Conservation (phyloP, 2,888 invertebrate species). For the Tridacna crocea region DNA sequence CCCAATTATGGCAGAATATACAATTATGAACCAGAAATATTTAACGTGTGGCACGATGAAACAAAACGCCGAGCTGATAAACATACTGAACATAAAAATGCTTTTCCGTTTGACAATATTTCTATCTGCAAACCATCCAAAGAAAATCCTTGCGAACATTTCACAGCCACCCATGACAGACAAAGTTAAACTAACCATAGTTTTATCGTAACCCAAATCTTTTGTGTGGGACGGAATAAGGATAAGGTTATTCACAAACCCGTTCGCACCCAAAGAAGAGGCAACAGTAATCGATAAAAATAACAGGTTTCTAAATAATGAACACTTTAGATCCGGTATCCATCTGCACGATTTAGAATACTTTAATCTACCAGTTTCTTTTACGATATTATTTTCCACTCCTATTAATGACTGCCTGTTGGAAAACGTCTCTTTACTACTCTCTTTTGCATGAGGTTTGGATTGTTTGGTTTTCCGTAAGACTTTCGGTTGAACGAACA, state of each 20-base stretch:
- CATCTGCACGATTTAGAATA: background rate
- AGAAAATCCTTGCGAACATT: conserved; percentile 89
- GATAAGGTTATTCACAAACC: conserved; percentile 91
- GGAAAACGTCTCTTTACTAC: background rate
- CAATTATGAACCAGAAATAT: conserved; percentile 48
- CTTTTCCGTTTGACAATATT: conserved; percentile 87
- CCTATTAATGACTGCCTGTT: background rate
- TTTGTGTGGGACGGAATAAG: conserved; percentile 91
- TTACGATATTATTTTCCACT: too few species aligned
- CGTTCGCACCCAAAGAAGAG: conserved; percentile 91
- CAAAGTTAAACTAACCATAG: conserved; percentile 77
- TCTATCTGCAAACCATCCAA: conserved; percentile 90
- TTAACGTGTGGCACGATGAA: conserved; percentile 55
- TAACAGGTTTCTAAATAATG: conserved; percentile 55
- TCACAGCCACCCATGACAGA: conserved; percentile 91
- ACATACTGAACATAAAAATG: conserved; percentile 48
- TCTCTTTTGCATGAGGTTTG: background rate
- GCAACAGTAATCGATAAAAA: conserved; percentile 90
- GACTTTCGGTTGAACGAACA: conserved; percentile 52
- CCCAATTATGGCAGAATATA: conserved; percentile 63
- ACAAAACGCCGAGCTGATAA: conserved; percentile 40
- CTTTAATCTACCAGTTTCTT: background rate
- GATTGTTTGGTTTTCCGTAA: background rate
- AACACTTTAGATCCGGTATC: conserved; percentile 33
- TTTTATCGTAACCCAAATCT: conserved; percentile 87